phyloP scores from a whole-genome alignment of 2,113 vertebrate genomes.

The Cricetomys ansorgei region DNA sequence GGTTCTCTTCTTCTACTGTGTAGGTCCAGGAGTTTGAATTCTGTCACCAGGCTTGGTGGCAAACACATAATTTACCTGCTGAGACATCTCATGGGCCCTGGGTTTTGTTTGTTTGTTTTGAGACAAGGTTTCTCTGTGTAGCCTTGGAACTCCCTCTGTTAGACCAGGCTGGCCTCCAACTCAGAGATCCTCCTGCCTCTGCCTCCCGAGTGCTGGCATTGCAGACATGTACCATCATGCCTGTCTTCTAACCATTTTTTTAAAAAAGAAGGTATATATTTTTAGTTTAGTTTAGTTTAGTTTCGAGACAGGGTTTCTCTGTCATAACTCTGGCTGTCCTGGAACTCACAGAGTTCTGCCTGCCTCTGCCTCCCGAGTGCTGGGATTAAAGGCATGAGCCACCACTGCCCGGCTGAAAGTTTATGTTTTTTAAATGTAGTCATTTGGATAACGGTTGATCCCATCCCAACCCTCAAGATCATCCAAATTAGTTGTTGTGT shows the following conservation, averaged over 20 bases:
- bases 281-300: too few species aligned
- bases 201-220: background rate
- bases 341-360: background rate
- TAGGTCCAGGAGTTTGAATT: background rate
- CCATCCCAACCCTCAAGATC: background rate
- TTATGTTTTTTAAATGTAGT: background rate
- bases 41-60: background rate
- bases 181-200: background rate
- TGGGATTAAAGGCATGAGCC: background rate
- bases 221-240: background rate
- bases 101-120: background rate
- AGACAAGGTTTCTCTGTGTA: background rate
- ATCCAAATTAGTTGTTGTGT: background rate
- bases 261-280: too few species aligned
- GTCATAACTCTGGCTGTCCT: background rate
- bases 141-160: background rate
- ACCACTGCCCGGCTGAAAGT: background rate
- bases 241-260: background rate
- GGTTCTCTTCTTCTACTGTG: too few species aligned
- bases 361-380: background rate
- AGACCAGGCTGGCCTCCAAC: background rate
- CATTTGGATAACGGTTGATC: background rate
- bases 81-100: background rate
- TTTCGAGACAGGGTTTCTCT: background rate
- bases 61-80: background rate